Evolutionary conservation across 2,888 invertebrate species (phyloP).

Genomic region (Hoplodrina ambigua): DNA sequence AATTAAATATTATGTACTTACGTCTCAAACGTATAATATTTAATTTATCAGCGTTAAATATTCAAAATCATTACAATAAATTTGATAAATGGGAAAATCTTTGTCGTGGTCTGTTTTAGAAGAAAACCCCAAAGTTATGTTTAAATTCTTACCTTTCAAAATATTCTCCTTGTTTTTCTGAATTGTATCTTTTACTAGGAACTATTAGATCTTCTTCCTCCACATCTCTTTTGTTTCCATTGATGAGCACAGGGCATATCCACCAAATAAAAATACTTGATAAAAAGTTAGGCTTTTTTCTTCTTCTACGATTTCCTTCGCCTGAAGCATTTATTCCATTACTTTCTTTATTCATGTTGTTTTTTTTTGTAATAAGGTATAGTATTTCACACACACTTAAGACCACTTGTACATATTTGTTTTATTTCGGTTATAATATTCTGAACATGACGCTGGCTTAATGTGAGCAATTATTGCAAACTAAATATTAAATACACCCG

Average conservation of each 20-base stretch:
- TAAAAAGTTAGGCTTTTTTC: slow-evolving; percentile 79
- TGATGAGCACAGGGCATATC: slow-evolving; percentile 86
- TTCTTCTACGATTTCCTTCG: slow-evolving; percentile 58
- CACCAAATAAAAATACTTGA: slow-evolving; percentile 86
- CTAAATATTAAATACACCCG: slow-evolving; percentile 46
- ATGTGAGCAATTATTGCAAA: slow-evolving; percentile 39
- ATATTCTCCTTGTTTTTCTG: slow-evolving; percentile 90
- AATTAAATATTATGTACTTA: too few relatives aligned
- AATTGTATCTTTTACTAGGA: slow-evolving; percentile 91
- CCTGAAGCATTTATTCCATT: slow-evolving; percentile 36
- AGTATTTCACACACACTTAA: slow-evolving; percentile 30
- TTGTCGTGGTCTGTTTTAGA: not conserved
- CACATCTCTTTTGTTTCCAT: slow-evolving; percentile 91
- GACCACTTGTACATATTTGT: slow-evolving; percentile 23
- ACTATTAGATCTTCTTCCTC: slow-evolving; percentile 92
- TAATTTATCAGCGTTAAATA: not conserved
- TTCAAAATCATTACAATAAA: not conserved
- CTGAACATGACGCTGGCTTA: slow-evolving; percentile 28
- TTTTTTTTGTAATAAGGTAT: slow-evolving; percentile 2
- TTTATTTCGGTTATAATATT: slow-evolving; percentile 15
- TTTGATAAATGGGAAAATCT: not conserved
- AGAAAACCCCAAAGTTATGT: not conserved
- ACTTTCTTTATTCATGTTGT: slow-evolving; percentile 45
- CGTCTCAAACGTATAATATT: too few relatives aligned
- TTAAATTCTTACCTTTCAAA: slow-evolving; percentile 87